Conservation (phyloP, 2,113 vertebrate genomes). For the Entelurus aequoreus region DNA sequence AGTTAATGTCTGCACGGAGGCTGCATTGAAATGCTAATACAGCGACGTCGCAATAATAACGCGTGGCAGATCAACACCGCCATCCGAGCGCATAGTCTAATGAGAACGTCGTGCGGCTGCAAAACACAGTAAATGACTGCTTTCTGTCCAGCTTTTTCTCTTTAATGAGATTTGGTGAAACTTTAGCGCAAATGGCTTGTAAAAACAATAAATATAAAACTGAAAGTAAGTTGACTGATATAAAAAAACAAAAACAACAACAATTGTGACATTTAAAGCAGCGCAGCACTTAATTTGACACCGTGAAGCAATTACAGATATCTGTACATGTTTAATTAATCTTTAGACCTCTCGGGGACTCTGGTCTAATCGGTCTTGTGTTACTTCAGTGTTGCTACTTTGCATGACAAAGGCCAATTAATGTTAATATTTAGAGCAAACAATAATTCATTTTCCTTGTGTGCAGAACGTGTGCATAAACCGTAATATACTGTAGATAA, state of each 20-base stretch:
- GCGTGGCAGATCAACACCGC: slow-evolving; percentile 16
- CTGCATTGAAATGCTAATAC: slow-evolving; percentile 29
- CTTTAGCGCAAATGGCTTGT: slow-evolving; percentile 20
- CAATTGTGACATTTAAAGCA: slow-evolving; percentile 3
- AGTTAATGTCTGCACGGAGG: slow-evolving; percentile 27
- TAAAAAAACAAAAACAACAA: not conserved
- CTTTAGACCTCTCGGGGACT: not conserved
- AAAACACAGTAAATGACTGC: slow-evolving; percentile 37
- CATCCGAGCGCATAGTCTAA: slow-evolving; percentile 45
- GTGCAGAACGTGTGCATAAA: no score
- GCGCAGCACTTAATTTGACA: not conserved
- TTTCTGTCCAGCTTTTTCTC: slow-evolving; percentile 33
- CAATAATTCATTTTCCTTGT: no score
- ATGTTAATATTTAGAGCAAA: no score
- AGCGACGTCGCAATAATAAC: slow-evolving; percentile 32
- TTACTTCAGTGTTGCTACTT: not conserved
- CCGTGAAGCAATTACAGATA: not conserved
- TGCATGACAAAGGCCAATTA: no score
- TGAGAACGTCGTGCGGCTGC: slow-evolving; percentile 36
- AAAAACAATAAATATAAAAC: slow-evolving; percentile 18
- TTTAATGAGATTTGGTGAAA: slow-evolving; percentile 43
- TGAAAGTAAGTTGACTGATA: not conserved
- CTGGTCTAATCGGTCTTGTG: not conserved
- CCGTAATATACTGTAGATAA: no score
- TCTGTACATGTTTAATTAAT: not conserved